Evolutionary conservation across 2,797 vertebrate genomes (phyloP).

Genomic region (Muraenolepis orangiensis): DNA sequence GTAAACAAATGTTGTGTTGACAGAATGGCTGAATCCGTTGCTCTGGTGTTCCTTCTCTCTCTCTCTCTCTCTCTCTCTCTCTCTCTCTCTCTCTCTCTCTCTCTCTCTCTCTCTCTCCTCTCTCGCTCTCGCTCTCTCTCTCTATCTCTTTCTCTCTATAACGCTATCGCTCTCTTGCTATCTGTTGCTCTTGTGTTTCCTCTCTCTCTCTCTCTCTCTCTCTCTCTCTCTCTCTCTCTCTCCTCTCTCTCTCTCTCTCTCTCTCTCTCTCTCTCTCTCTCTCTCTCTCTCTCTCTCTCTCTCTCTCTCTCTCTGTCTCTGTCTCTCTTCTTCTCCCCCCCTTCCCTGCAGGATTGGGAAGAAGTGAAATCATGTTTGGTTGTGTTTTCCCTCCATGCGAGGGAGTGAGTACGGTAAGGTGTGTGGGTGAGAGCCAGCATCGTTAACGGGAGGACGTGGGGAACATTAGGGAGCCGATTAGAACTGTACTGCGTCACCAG

Average conservation of each 20-base stretch:
- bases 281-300: background rate
- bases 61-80: background rate
- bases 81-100: slow-evolving; percentile 5
- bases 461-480: slow-evolving; percentile 62
- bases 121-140: too few relatives aligned
- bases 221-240: slow-evolving; percentile 8
- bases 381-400: slow-evolving; percentile 26
- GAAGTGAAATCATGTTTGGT: slow-evolving; percentile 32
- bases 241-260: too few relatives aligned
- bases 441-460: slow-evolving; percentile 43
- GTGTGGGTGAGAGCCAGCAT: slow-evolving; percentile 51
- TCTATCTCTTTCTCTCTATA: too few relatives aligned
- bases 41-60: too few relatives aligned
- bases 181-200: too few relatives aligned
- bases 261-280: too few relatives aligned
- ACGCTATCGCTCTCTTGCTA: too few relatives aligned
- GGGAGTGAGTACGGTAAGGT: slow-evolving; percentile 34
- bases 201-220: background rate
- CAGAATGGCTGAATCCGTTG: slow-evolving; percentile 56
- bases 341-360: slow-evolving; percentile 24
- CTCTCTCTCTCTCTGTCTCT: slow-evolving; percentile 6
- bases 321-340: slow-evolving; percentile 14
- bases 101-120: too few relatives aligned
- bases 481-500: slow-evolving; percentile 45
- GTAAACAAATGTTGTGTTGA: slow-evolving; percentile 52